Evolutionary conservation across 1,140 invertebrate species (phyloP), one percentile per base, ranked within the genome.

Genomic region (Chelonus insularis): DNA sequence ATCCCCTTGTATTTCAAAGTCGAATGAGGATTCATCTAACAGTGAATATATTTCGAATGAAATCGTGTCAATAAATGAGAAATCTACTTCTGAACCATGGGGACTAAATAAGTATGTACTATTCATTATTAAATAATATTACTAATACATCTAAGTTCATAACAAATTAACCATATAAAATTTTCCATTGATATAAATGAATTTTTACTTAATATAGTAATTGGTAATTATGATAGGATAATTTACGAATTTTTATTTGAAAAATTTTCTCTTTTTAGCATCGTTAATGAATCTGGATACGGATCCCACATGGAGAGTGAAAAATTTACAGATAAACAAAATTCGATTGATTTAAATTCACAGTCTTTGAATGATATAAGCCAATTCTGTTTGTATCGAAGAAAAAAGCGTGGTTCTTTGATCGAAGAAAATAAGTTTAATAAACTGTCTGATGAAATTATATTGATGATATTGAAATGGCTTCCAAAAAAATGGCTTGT

Each of bases 391-490:
- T 58, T 81, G 55, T 70, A 63, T 23, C 73, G 73, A 64, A 67
- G 77, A 68, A 80, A 74, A 72, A 78, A 70, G 36, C 78, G 63
- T 59, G 21, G 58, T 16, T 76, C 71, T 1, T 14, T 75, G 1
- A 41, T 64, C 4, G 77, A 73, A 1, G 78, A 81, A 72, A 85
- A 88, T 73, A 78, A 85, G 66, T 88, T 89, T 67, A 80, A 84
- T n/a, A 80, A 82, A 59, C 70, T 92, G 45, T 91, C 91, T 0
- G 93, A 95, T 80, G 93, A 95, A 78, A 86, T 95, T 60, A 84
- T 95, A 12, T 75, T 95, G n/a, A 84, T 87, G 65, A 89, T 96
- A 34, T 89, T 95, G 60, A 85, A 87, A 68, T 93, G 88, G 87
- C 80, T 96, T 39, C 89, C 91, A 5, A 94, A 93, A 71, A 85